Conservation (phyloP, 1,140 invertebrate genomes). For the Zaprionus ghesquierei region DNA sequence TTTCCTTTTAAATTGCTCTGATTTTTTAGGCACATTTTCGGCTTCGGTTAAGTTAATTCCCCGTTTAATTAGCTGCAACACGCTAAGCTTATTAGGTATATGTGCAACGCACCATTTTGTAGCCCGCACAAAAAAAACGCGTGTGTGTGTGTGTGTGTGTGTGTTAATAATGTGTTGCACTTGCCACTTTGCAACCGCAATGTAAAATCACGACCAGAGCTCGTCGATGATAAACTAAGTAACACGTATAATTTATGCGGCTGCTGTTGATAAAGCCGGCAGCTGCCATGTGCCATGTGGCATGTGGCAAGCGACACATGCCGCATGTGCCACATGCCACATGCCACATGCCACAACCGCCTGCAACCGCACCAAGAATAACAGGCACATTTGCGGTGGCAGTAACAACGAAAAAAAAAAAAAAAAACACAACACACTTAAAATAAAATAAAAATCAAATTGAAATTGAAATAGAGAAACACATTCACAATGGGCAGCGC, state of each 20-base stretch:
- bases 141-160: no score
- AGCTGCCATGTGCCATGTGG: conserved; percentile 23
- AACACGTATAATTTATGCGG: conserved; percentile 67
- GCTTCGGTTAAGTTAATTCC: conserved; percentile 57
- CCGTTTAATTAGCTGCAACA: conserved; percentile 48
- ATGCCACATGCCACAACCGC: conserved; percentile 30
- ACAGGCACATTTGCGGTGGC: conserved; percentile 45
- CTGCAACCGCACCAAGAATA: conserved; percentile 29
- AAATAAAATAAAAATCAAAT: neutral
- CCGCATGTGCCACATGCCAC: conserved; percentile 36
- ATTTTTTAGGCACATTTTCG: conserved; percentile 44
- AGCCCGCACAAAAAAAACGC: no score
- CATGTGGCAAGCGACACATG: conserved; percentile 34
- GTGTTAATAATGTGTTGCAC: conserved; percentile 44
- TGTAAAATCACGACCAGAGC: conserved; percentile 36
- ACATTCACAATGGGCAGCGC: neutral
- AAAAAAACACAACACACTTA: neutral
- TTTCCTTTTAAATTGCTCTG: conserved; percentile 50
- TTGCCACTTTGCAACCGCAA: conserved; percentile 36
- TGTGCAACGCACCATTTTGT: no score
- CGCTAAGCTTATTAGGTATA: conserved; percentile 56
- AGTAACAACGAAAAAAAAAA: conserved; percentile 11
- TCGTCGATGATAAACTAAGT: conserved; percentile 69
- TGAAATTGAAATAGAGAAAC: neutral
- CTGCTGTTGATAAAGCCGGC: conserved; percentile 37